phyloP scores from a whole-genome alignment of 1,140 invertebrate species.

The Lepidurus couesii region DNA sequence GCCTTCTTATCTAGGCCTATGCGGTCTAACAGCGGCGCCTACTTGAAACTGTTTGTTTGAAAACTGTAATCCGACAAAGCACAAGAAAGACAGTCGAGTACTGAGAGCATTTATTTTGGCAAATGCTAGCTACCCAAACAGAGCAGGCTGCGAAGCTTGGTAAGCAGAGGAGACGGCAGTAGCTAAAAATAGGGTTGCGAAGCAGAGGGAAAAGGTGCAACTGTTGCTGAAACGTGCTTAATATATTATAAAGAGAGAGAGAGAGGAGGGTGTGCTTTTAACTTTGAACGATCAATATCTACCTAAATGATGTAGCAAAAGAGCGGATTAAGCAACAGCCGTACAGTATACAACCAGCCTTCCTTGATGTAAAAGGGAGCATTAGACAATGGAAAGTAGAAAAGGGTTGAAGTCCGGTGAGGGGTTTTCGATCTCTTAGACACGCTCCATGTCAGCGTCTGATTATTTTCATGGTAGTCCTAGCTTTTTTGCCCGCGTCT shows the following conservation, averaged over 20 bases:
- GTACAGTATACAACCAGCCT: not conserved
- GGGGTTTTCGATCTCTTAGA: not conserved
- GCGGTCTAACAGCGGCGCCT: not conserved
- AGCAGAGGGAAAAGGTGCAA: conserved; percentile 13
- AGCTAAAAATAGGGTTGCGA: conserved; percentile 15
- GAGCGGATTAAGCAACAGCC: not conserved
- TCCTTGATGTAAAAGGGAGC: not conserved
- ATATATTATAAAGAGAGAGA: not conserved
- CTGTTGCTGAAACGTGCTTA: conserved; percentile 13
- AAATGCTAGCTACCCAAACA: not conserved
- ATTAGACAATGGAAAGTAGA: not conserved
- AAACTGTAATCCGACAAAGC: not conserved
- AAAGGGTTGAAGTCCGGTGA: not conserved
- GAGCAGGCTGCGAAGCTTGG: not conserved
- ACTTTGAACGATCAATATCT: conserved; percentile 15
- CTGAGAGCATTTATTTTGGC: not conserved
- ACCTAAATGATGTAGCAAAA: not conserved
- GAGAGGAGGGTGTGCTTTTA: not conserved
- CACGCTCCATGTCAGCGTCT: not conserved
- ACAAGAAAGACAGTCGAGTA: not conserved
- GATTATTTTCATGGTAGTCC: not conserved
- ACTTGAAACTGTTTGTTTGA: not conserved
- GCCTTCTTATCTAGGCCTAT: not conserved
- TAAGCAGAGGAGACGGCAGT: not conserved
- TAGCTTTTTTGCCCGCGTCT: not conserved